phyloP scores from a whole-genome alignment of 2,888 invertebrate species.

The Ormyrus nitidulus region DNA sequence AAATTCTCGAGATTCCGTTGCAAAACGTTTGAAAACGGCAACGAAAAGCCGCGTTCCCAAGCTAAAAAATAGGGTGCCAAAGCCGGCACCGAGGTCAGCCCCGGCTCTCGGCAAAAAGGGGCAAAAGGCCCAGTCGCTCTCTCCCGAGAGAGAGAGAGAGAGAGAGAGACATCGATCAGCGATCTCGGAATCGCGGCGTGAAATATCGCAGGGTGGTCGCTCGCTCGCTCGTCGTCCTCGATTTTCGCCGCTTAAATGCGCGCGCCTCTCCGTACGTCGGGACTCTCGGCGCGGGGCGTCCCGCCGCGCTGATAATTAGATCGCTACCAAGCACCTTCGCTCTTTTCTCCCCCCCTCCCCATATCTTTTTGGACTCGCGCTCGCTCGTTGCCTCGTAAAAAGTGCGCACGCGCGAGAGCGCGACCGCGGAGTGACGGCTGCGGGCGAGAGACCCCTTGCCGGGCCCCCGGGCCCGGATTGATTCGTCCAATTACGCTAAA shows the following conservation, averaged over 20 bases:
- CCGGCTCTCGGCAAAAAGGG: not conserved
- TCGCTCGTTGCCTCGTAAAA: conserved; percentile 23
- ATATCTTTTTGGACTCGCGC: conserved; percentile 55
- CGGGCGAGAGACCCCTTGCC: conserved; percentile 59
- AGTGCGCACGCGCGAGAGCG: conserved; percentile 23
- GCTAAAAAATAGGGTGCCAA: too few species aligned
- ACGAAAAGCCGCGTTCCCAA: too few species aligned
- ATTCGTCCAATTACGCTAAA: conserved; percentile 72
- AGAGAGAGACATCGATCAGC: conserved; percentile 48
- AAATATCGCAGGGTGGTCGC: conserved; percentile 62
- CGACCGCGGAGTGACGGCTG: conserved; percentile 15
- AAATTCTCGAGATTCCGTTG: too few species aligned
- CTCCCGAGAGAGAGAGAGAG: not conserved
- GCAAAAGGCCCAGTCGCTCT: not conserved
- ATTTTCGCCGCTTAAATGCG: conserved; percentile 68
- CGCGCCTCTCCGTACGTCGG: conserved; percentile 60
- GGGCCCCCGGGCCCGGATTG: conserved; percentile 63
- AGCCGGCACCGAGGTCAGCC: too few species aligned
- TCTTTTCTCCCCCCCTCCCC: conserved; percentile 67
- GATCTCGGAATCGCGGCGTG: conserved; percentile 43
- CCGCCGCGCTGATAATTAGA: conserved; percentile 75
- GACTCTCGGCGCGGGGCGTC: conserved; percentile 62
- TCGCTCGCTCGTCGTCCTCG: conserved; percentile 53
- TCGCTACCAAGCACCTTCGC: conserved; percentile 73
- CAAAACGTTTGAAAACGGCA: too few species aligned